Percentiles rank a stretch among this genome's conserved stretches.
Evolutionary conservation across 64 coral and sea anemone species (phyloP).

Genomic region (Montipora sp.): DNA sequence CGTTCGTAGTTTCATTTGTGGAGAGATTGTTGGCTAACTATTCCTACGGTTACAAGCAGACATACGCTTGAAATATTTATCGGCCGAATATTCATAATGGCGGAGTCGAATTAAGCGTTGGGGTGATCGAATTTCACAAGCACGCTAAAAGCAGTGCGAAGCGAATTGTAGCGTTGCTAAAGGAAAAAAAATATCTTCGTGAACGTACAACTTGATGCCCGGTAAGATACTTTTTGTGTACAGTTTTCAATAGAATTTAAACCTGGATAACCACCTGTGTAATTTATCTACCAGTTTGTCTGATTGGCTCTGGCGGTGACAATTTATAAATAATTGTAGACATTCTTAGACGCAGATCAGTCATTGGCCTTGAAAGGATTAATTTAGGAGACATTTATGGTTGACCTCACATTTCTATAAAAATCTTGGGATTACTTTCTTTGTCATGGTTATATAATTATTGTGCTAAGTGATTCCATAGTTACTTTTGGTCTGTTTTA

Average conservation of each 20-base stretch:
- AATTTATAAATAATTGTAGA: slow-evolving; percentile 66
- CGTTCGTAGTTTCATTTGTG: slow-evolving; percentile 48
- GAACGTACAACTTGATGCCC: slow-evolving; percentile 28
- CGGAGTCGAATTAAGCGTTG: slow-evolving; percentile 59
- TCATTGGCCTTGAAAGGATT: slow-evolving; percentile 45
- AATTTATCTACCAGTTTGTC: slow-evolving; percentile 45
- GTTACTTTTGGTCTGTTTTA: background rate
- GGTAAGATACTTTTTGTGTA: slow-evolving; percentile 50
- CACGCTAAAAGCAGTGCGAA: slow-evolving; percentile 5
- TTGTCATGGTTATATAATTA: background rate
- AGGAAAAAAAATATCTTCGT: background rate
- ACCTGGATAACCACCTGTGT: slow-evolving; percentile 56
- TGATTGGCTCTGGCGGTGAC: slow-evolving; percentile 52
- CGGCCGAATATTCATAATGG: slow-evolving; percentile 69
- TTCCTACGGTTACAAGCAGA: slow-evolving; percentile 48
- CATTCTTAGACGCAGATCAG: slow-evolving; percentile 35
- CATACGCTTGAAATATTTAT: slow-evolving; percentile 83
- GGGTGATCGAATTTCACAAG: slow-evolving; percentile 63
- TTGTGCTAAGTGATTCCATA: background rate
- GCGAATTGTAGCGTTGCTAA: background rate
- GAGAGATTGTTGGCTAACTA: slow-evolving; percentile 44
- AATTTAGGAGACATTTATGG: slow-evolving; percentile 13
- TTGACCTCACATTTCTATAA: slow-evolving; percentile 47
- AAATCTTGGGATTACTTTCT: slow-evolving; percentile 11
- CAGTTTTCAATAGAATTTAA: slow-evolving; percentile 58